Percentiles rank a stretch among this genome's conserved stretches.
Conservation (phyloP, 2,797 vertebrate genomes). For the Xenopus petersii region DNA sequence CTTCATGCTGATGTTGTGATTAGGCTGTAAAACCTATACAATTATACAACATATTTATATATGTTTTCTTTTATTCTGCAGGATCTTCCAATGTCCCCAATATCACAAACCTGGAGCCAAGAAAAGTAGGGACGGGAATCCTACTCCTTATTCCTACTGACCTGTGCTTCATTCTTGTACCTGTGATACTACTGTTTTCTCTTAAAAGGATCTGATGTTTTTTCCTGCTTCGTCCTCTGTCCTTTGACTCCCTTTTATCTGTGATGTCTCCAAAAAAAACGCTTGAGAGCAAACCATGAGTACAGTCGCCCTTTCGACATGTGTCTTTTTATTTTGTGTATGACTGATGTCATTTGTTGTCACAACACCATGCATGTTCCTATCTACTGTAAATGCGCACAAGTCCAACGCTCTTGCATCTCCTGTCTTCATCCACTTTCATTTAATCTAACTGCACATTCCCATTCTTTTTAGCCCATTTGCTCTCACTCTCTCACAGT, state of each 20-base stretch:
- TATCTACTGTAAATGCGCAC: too few species aligned
- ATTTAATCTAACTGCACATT: background rate
- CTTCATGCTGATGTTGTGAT: background rate
- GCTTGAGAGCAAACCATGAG: slow-evolving; percentile 13
- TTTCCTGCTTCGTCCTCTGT: slow-evolving; percentile 21
- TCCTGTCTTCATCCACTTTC: background rate
- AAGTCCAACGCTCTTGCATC: too few species aligned
- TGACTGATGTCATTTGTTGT: too few species aligned
- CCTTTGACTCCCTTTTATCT: slow-evolving; percentile 20
- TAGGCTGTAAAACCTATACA: background rate
- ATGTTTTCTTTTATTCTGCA: slow-evolving; percentile 6
- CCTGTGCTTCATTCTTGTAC: slow-evolving; percentile 20
- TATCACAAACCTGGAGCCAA: slow-evolving; percentile 4
- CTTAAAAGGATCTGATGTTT: slow-evolving; percentile 9
- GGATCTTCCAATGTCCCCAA: slow-evolving; percentile 38
- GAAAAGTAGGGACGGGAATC: slow-evolving; percentile 38
- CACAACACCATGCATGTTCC: too few species aligned
- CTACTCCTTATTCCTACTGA: slow-evolving; percentile 3
- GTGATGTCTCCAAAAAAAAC: slow-evolving; percentile 14
- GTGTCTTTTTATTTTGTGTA: too few species aligned
- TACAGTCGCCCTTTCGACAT: slow-evolving; percentile 9
- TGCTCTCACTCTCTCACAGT: slow-evolving; percentile 24
- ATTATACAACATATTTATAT: background rate
- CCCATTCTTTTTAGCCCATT: background rate
- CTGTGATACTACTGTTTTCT: slow-evolving; percentile 18